These are phyloP conservation scores for Chalcosyrphus nemorum DNA, from an alignment of 2,888 invertebrate species.

Conservation along the genomic window DNA sequence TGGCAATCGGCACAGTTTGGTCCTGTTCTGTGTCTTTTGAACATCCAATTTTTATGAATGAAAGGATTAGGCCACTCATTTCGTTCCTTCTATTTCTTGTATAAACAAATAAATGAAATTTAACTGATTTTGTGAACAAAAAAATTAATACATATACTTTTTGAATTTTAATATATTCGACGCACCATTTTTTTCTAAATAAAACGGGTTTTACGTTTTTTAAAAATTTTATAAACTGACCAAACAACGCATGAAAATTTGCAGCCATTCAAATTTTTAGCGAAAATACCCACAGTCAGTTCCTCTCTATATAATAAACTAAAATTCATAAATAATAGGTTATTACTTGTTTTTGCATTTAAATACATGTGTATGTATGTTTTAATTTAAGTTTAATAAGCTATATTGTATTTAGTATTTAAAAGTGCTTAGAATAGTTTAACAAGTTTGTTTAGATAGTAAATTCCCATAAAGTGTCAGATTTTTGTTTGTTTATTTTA, in stretches of 20 bases:
- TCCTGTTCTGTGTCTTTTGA: no score
- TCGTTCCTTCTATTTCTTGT: no score
- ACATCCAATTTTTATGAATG: no score
- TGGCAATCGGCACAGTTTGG: no score
- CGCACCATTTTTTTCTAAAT: background rate
- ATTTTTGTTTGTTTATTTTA: conserved; percentile 29
- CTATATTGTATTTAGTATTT: no score
- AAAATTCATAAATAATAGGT: conserved; percentile 66
- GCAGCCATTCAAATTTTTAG: conserved; percentile 82
- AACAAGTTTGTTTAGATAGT: no score
- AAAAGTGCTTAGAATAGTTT: no score
- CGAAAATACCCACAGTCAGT: conserved; percentile 71
- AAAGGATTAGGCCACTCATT: no score
- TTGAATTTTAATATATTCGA: conserved; percentile 15
- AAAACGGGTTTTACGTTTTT: conserved; percentile 51
- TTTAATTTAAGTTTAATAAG: no score
- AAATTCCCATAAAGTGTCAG: conserved; percentile 68
- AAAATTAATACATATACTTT: background rate
- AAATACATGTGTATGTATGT: no score
- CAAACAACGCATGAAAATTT: conserved; percentile 77
- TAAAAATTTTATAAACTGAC: conserved; percentile 9
- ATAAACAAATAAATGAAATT: no score
- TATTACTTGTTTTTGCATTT: conserved; percentile 71
- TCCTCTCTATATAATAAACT: background rate
- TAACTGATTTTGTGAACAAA: no score